phyloP scores from a whole-genome alignment of 92 coral and sea anemone species.

The Plumapathes pennacea region DNA sequence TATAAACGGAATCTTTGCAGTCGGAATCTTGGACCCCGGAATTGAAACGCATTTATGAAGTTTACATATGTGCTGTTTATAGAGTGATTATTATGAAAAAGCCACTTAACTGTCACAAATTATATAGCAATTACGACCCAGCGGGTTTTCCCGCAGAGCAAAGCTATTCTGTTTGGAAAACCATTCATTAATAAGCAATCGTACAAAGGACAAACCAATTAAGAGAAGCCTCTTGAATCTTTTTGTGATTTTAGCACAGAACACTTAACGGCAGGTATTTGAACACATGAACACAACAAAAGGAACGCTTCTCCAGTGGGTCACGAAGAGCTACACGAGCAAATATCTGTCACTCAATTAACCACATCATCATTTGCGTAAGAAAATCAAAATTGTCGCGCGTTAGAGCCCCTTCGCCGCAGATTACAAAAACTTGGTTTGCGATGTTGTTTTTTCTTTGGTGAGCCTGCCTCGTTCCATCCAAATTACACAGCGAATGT shows the following conservation, averaged over 20 bases:
- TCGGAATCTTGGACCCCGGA: no score
- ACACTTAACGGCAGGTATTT: conserved; percentile 7
- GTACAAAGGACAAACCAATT: conserved; percentile 51
- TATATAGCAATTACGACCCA: conserved; percentile 85
- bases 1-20: no score
- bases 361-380: no score
- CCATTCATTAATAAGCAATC: conserved; percentile 68
- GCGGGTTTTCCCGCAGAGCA: conserved; percentile 66
- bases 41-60: conserved; percentile 22
- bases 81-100: conserved; percentile 25
- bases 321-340: no score
- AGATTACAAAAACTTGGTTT: no score
- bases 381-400: no score
- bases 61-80: conserved; percentile 32
- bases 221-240: conserved; percentile 29
- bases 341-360: no score
- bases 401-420: no score
- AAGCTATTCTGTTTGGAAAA: conserved; percentile 45
- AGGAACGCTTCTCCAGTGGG: no score
- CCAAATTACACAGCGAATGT: conserved; percentile 9
- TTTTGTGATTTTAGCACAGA: conserved; percentile 13
- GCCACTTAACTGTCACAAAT: conserved; percentile 73
- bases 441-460: no score
- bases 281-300: no score
- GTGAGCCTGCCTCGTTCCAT: no score